Base-by-base conservation (phyloP, 2,888 invertebrate genomes). In the Hetaerina titia region DNA sequence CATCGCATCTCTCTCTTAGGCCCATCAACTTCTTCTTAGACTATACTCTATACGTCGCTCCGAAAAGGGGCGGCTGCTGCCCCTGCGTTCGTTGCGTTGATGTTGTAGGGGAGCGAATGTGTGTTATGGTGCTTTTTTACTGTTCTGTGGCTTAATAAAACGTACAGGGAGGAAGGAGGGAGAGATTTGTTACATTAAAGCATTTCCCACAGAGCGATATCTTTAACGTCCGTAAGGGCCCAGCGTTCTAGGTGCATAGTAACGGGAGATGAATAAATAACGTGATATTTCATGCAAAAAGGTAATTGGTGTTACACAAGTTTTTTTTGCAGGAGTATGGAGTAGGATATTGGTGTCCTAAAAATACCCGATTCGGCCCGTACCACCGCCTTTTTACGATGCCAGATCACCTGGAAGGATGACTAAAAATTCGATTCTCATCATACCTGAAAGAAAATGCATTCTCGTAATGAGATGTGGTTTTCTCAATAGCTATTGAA, bases 11-110 rank as follows among this genome's bases (percentile, higher is more conserved):
- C 81, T 31, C n/a, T 81, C 81, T 31, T 11, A 31, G 81, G n/a
- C 89, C 57, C 89, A 89, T 81, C 81, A 81, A 81, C 81, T 81
- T 81, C 69, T 81, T 31, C 81, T 81, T 81, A 4, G 13, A 81
- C 81, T 45, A 45, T 45, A 4, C 45, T 81, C 31, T 81, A 81
- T 31, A 81, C 81, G 31, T 81, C 81, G 25, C 81, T 31, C 81
- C 81, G 81, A 25, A 81, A 81, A 81, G 31, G 15, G 31, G 81
- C 31, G 11, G 25, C 81, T 81, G 81, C 31, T 25, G 81, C 31
- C 15, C 9, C 81, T 81, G 81, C 31, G 31, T 81, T 31, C 81
- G 31, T 81, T 31, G 13, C 81, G 31, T 31, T 81, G 81, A 81
- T 81, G 81, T 81, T 31, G 81, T 31, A 25, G 81, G 81, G 31